A percentile compares a stretch with the other conserved stretches of the same genome.
Evolutionary conservation across 2,113 vertebrate genomes (phyloP).

Genomic region (Raphicerus campestris): DNA sequence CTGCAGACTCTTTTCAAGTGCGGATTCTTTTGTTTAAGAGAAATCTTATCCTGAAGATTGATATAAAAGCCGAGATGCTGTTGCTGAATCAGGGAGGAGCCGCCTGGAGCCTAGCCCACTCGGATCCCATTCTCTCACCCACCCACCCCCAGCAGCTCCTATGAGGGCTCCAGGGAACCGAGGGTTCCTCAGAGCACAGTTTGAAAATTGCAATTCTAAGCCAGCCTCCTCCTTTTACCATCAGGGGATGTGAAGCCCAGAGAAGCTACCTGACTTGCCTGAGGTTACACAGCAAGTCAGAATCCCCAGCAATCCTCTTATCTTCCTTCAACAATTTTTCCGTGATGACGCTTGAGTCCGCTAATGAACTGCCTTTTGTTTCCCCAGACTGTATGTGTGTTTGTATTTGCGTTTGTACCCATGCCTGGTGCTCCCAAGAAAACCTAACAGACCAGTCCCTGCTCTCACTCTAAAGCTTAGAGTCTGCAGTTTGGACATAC

Average conservation of each 20-base stretch:
- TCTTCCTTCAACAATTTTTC: conserved; percentile 30
- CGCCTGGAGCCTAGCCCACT: neutral
- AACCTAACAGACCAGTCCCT: conserved; percentile 56
- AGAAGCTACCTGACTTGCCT: neutral
- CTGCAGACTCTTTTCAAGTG: neutral
- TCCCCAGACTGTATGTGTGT: neutral
- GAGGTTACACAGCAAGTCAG: neutral
- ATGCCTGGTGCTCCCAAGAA: conserved; percentile 46
- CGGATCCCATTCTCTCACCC: neutral
- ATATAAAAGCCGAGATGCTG: neutral
- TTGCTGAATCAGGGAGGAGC: neutral
- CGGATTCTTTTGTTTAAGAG: conserved; percentile 37
- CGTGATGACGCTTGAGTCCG: neutral
- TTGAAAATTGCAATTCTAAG: neutral
- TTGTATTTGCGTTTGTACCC: neutral
- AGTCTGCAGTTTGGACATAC: neutral
- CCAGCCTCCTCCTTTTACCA: neutral
- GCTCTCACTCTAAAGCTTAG: neutral
- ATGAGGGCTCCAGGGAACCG: neutral
- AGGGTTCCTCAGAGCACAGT: neutral
- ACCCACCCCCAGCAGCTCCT: neutral
- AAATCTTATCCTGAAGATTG: conserved; percentile 47
- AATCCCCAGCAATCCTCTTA: neutral
- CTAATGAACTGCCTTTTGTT: conserved; percentile 56
- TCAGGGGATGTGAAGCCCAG: neutral